Percentiles rank a stretch among this genome's conserved stretches.
Conservation (phyloP, 2,113 vertebrate genomes). For the Eonycteris spelaea region DNA sequence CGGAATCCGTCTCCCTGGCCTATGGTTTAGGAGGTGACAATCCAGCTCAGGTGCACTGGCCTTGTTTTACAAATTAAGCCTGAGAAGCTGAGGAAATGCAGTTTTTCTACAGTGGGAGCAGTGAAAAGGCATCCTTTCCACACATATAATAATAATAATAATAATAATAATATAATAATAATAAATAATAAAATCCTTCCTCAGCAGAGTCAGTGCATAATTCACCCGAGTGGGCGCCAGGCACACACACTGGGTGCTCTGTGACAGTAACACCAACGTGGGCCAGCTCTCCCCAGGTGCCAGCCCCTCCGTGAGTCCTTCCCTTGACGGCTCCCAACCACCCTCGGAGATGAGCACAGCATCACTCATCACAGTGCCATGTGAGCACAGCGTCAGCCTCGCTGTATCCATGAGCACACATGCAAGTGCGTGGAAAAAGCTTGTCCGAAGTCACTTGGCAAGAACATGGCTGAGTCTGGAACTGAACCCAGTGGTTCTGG, state of each 20-base stretch:
- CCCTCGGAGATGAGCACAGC: neutral
- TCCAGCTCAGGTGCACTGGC: neutral
- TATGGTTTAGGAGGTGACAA: neutral
- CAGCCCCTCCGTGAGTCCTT: neutral
- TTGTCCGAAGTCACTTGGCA: neutral
- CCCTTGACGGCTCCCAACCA: fast-evolving
- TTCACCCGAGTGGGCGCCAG: neutral
- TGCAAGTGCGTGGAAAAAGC: fast-evolving
- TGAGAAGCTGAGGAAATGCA: neutral
- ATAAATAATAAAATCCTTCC: too few species aligned
- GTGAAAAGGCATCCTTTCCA: neutral
- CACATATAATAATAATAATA: neutral
- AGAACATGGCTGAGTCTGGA: neutral
- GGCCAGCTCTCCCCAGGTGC: neutral
- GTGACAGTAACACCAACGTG: fast-evolving
- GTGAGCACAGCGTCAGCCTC: neutral
- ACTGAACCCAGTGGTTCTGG: neutral
- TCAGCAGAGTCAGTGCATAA: fast-evolving
- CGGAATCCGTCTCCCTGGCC: neutral
- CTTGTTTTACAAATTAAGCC: neutral
- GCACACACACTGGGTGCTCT: neutral
- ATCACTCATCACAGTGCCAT: fast-evolving
- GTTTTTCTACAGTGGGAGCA: neutral
- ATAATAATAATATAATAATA: neutral
- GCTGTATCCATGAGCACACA: fast-evolving